Conservation (phyloP, 2,888 invertebrate species). For the Myathropa florea region DNA sequence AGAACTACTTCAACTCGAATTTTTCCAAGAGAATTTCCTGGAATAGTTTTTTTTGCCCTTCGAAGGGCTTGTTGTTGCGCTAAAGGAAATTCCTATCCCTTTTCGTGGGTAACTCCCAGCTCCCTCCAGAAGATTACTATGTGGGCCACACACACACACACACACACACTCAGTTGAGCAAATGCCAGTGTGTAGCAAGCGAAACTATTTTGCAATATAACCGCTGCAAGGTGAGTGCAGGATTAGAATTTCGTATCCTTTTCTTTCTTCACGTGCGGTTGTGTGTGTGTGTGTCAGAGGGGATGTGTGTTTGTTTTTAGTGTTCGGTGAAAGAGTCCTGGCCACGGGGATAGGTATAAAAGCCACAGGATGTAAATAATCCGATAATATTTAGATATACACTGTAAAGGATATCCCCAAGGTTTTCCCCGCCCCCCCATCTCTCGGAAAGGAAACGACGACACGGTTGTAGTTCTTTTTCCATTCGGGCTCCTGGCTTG, state of each 20-base stretch:
- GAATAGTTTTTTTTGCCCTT: constrained; percentile 23
- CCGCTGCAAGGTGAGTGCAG: constrained; percentile 57
- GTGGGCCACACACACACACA: not conserved
- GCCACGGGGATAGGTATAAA: constrained; percentile 41
- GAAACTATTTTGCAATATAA: constrained; percentile 65
- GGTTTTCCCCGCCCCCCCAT: not conserved
- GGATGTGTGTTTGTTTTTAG: not conserved
- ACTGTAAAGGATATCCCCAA: constrained; percentile 40
- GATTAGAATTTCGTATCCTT: constrained; percentile 47
- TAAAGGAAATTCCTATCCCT: constrained; percentile 29
- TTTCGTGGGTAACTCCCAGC: not conserved
- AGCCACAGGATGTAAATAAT: constrained; percentile 68
- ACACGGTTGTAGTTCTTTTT: not conserved
- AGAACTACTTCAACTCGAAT: constrained; percentile 21
- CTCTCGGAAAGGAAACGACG: not conserved
- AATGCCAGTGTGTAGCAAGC: constrained; percentile 8
- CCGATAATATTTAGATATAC: constrained; percentile 63
- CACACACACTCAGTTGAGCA: not conserved
- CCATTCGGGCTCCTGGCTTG: not conserved
- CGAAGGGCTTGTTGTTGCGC: not conserved
- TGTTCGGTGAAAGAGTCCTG: constrained; percentile 5
- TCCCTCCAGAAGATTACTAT: constrained; percentile 28
- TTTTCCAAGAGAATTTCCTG: constrained; percentile 52
- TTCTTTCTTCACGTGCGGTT: not conserved
- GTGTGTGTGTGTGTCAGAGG: not conserved